phyloP scores from a whole-genome alignment of 2,113 vertebrate genomes.

The Phaethornis superciliosus region DNA sequence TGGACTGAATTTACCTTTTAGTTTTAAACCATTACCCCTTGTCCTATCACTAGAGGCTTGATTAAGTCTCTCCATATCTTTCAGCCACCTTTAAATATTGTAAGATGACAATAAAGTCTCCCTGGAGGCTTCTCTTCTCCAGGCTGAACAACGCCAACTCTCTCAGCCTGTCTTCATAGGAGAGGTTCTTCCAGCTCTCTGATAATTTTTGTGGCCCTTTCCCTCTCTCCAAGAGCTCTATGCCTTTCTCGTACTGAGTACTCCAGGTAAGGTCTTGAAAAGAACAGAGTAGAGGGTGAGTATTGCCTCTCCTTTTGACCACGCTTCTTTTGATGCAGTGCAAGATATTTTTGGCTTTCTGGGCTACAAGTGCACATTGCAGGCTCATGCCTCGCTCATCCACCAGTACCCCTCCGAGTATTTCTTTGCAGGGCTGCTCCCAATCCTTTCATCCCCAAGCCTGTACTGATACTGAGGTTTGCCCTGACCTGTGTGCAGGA shows the following conservation, averaged over 20 bases:
- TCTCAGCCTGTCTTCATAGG: not conserved
- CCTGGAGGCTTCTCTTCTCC: not conserved
- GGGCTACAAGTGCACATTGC: fast-evolving
- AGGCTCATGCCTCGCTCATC: fast-evolving
- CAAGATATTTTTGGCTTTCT: not conserved
- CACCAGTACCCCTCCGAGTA: too few species aligned
- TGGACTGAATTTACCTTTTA: not conserved
- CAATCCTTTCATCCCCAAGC: not conserved
- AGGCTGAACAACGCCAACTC: not conserved
- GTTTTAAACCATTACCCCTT: not conserved
- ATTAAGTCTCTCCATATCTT: not conserved
- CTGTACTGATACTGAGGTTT: not conserved
- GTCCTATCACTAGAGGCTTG: fast-evolving
- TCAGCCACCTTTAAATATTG: not conserved
- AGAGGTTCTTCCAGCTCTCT: not conserved
- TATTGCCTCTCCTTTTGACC: not conserved
- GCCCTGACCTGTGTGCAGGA: fast-evolving
- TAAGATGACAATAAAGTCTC: not conserved
- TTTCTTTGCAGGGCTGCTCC: not conserved
- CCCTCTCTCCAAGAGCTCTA: fast-evolving
- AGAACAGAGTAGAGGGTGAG: not conserved
- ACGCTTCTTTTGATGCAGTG: not conserved
- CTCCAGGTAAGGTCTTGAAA: not conserved
- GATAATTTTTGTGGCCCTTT: not conserved
- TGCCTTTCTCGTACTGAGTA: not conserved